Evolutionary conservation across 2,797 vertebrate species (phyloP).

Genomic region (Rhincodon typus): DNA sequence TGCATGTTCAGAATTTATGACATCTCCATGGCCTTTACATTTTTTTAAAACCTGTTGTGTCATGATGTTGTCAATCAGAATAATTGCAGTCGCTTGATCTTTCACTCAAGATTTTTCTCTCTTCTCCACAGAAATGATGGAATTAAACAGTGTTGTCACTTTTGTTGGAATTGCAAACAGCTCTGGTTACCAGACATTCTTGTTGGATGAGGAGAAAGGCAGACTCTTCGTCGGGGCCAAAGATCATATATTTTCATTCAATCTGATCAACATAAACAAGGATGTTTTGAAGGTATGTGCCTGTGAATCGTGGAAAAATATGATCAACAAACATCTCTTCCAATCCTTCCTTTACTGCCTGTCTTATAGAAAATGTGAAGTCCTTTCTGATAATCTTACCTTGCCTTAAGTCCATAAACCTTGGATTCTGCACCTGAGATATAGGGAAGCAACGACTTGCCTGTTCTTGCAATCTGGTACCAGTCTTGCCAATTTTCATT

Average conservation of each 20-base stretch:
- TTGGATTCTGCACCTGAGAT: not conserved
- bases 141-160: conserved; percentile 85
- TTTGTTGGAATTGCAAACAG: conserved; percentile 87
- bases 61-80: not conserved
- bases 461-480: not conserved
- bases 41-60: not conserved
- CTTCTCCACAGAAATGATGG: conserved; percentile 83
- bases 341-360: not conserved
- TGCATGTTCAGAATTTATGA: not conserved
- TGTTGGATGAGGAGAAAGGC: conserved; percentile 89
- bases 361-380: not conserved
- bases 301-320: no score
- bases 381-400: not conserved
- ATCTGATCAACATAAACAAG: conserved; percentile 86
- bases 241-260: conserved; percentile 95
- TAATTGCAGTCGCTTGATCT: not conserved
- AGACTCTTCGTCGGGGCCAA: conserved; percentile 90
- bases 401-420: not conserved
- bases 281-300: conserved; percentile 79
- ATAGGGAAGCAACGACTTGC: not conserved
- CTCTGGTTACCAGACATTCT: conserved; percentile 88
- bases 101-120: conserved; percentile 30
- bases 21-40: not conserved
- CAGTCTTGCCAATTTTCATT: not conserved
- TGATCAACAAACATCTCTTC: not conserved